A percentile compares a stretch with the other conserved stretches of the same genome.
These are phyloP conservation scores for Dasysyrphus albostriatus DNA, from an alignment of 2,888 invertebrate species.

Conservation along the genomic window DNA sequence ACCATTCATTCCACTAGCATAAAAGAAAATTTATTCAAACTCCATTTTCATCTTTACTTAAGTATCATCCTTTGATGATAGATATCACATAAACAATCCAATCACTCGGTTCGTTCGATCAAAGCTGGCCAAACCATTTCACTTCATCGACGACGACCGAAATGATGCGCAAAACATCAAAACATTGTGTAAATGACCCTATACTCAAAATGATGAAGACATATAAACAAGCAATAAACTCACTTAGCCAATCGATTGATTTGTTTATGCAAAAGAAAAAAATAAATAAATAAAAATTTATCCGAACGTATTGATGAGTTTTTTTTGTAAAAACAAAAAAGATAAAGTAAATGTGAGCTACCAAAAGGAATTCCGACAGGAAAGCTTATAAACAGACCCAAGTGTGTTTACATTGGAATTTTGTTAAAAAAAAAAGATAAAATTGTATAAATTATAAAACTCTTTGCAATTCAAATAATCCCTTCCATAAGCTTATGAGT, in stretches of 20 bases:
- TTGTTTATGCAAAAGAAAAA: constrained; percentile 56
- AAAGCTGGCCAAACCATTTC: constrained; percentile 16
- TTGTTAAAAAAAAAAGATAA: constrained; percentile 33
- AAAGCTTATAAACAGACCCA: not conserved
- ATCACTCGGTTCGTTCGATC: constrained; percentile 4
- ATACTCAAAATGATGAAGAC: constrained; percentile 57
- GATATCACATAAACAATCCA: constrained; percentile 31
- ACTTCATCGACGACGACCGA: not conserved
- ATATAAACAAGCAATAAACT: constrained; percentile 70
- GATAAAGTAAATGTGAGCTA: constrained; percentile 1
- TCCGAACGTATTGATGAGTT: constrained; percentile 35
- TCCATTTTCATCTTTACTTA: not conserved
- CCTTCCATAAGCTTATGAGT: not conserved
- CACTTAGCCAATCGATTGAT: constrained; percentile 67
- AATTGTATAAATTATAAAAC: constrained; percentile 29
- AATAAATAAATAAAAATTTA: constrained; percentile 21
- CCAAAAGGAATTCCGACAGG: constrained; percentile 22
- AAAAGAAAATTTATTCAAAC: not conserved
- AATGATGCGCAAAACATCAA: constrained; percentile 30
- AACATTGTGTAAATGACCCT: constrained; percentile 61
- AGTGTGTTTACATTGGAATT: constrained; percentile 62
- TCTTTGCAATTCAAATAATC: constrained; percentile 52
- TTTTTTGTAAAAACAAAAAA: constrained; percentile 3
- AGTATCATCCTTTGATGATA: constrained; percentile 25
- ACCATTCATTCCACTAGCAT: not conserved